phyloP scores from a whole-genome alignment of 1,140 invertebrate species.

The Hormaphis cornu region DNA sequence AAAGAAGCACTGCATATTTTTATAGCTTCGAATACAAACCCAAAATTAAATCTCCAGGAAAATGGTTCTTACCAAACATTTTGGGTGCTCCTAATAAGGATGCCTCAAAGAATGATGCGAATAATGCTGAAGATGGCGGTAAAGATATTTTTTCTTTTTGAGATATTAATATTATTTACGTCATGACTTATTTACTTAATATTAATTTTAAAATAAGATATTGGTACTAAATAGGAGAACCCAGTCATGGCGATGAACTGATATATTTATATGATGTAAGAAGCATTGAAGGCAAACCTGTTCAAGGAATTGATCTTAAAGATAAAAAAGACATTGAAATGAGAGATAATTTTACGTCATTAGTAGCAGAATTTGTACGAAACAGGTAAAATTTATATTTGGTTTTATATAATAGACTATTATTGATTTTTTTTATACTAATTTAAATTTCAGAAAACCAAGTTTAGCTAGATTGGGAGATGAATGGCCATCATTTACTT shows the following conservation, averaged over 20 bases:
- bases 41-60: constrained; percentile 35
- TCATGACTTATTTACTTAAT: background rate
- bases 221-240: background rate
- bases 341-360: constrained; percentile 51
- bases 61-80: constrained; percentile 22
- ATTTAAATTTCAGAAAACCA: constrained; percentile 35
- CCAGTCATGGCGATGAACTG: constrained; percentile 39
- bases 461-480: constrained; percentile 22
- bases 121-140: background rate
- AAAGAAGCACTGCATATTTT: constrained; percentile 50
- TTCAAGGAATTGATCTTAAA: constrained; percentile 37
- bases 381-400: constrained; percentile 40
- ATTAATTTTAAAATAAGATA: background rate
- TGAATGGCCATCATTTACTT: constrained; percentile 42
- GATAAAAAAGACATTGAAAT: constrained; percentile 50
- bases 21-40: constrained; percentile 61
- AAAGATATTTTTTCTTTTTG: background rate
- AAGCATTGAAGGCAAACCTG: constrained; percentile 36
- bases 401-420: background rate
- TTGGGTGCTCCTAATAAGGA: constrained; percentile 11
- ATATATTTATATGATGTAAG: constrained; percentile 38
- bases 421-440: background rate
- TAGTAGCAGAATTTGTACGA: constrained; percentile 57
- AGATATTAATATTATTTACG: background rate
- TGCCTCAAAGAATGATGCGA: background rate